Percentiles rank a stretch among this genome's conserved stretches.
Evolutionary conservation across 2,888 invertebrate species (phyloP).

Genomic region (Trichogramma evanescens): DNA sequence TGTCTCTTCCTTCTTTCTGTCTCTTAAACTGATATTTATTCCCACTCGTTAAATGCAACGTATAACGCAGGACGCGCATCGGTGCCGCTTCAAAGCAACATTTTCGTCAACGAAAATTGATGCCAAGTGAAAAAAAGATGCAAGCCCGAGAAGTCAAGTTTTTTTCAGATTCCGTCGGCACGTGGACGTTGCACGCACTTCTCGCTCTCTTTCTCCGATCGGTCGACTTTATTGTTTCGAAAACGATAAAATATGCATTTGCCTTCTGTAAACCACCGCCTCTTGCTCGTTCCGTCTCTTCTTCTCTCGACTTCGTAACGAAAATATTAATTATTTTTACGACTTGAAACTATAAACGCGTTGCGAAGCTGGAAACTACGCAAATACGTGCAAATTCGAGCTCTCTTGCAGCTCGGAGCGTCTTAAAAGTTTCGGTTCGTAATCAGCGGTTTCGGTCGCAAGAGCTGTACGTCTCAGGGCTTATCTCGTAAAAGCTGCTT

Average conservation of each 20-base stretch:
- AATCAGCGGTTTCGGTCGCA: too few species aligned
- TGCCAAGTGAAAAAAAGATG: neutral
- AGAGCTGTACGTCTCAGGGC: too few species aligned
- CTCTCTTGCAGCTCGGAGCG: too few species aligned
- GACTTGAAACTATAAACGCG: too few species aligned
- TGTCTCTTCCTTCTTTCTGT: neutral
- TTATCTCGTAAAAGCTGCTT: too few species aligned
- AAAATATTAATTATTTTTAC: too few species aligned
- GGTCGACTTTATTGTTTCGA: slow-evolving; percentile 13
- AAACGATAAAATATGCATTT: slow-evolving; percentile 4
- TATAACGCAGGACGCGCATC: neutral
- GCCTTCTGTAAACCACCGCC: too few species aligned
- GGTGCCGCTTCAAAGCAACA: neutral
- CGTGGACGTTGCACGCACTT: neutral
- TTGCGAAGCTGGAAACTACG: too few species aligned
- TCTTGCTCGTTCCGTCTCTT: too few species aligned
- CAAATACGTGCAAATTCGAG: too few species aligned
- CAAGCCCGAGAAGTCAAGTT: neutral
- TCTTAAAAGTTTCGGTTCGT: too few species aligned
- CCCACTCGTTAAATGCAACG: slow-evolving; percentile 14
- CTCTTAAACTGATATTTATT: slow-evolving; percentile 11
- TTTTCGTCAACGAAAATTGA: neutral
- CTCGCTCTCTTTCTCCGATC: slow-evolving; percentile 11
- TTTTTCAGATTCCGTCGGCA: neutral
- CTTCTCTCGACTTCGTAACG: too few species aligned